phyloP scores from a whole-genome alignment of 1,140 invertebrate species.

The Drosophila repletoides region DNA sequence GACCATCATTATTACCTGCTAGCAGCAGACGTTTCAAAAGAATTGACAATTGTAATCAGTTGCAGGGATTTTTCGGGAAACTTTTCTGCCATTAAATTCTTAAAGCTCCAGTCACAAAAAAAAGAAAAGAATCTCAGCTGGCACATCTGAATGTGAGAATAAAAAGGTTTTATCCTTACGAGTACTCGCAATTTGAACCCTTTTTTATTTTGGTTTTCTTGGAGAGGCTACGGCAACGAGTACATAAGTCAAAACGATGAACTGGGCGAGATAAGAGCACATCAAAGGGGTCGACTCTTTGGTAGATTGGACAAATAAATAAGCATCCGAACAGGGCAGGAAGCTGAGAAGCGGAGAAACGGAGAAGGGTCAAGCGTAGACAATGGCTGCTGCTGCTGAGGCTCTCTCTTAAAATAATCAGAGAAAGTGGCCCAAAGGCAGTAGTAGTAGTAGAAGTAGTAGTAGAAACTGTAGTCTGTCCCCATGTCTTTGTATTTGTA shows the following conservation, averaged over 20 bases:
- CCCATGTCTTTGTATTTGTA: constrained; percentile 17
- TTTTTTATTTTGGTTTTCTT: constrained; percentile 39
- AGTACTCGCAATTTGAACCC: constrained; percentile 46
- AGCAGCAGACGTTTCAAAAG: not conserved
- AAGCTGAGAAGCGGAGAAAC: not conserved
- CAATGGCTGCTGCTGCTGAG: constrained; percentile 49
- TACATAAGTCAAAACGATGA: constrained; percentile 53
- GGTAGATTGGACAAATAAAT: constrained; percentile 59
- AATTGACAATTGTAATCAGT: constrained; percentile 8
- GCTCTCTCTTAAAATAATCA: constrained; percentile 69
- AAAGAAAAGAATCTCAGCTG: constrained; percentile 4
- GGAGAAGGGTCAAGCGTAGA: constrained; percentile 64
- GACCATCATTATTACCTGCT: constrained; percentile 27
- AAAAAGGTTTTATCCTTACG: constrained; percentile 8
- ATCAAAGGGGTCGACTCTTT: constrained; percentile 60
- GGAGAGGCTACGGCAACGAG: constrained; percentile 2
- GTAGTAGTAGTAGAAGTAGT: not conserved
- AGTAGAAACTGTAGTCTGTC: constrained; percentile 4
- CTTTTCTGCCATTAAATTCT: no score
- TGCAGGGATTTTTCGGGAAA: not conserved
- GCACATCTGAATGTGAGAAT: constrained; percentile 1
- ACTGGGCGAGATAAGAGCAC: constrained; percentile 59
- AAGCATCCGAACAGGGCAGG: not conserved
- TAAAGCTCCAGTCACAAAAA: not conserved
- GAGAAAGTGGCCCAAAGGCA: constrained; percentile 55